Evolutionary conservation across 2,888 invertebrate species (phyloP).

Genomic region (Embidobia sp.): DNA sequence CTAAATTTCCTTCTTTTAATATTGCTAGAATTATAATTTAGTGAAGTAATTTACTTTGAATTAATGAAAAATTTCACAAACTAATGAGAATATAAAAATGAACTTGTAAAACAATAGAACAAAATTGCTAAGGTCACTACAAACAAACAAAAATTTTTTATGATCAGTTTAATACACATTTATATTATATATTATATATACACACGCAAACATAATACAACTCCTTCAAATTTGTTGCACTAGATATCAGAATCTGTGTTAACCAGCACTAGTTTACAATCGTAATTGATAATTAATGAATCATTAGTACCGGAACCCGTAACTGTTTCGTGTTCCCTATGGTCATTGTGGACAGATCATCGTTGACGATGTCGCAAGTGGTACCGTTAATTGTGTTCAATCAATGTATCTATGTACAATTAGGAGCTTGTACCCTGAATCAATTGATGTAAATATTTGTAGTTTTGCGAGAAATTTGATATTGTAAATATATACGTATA

Average conservation of each 20-base stretch:
- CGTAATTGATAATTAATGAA: conserved; percentile 62
- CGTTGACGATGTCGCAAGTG: conserved; percentile 59
- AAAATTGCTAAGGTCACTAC: too few species aligned
- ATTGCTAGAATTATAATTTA: too few species aligned
- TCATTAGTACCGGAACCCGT: conserved; percentile 55
- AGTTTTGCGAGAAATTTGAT: conserved; percentile 46
- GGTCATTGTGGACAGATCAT: conserved; percentile 61
- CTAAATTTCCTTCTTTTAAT: too few species aligned
- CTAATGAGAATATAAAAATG: too few species aligned
- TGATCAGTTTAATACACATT: too few species aligned
- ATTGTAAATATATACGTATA: conserved; percentile 40
- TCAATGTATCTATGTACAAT: conserved; percentile 64
- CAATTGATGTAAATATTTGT: conserved; percentile 60
- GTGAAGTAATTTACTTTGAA: too few species aligned
- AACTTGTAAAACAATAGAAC: too few species aligned
- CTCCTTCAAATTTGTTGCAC: conserved; percentile 23
- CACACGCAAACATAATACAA: not conserved
- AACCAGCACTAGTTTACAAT: conserved; percentile 51
- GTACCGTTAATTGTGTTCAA: conserved; percentile 65
- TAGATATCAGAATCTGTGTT: conserved; percentile 36
- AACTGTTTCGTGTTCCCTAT: conserved; percentile 56
- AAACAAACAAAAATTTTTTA: too few species aligned
- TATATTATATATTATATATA: too few species aligned
- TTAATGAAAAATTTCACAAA: too few species aligned
- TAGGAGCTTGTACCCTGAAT: conserved; percentile 58